These are phyloP conservation scores for Oncorhynchus kisutch DNA, from an alignment of 2,113 vertebrate genomes.

Conservation along the genomic window DNA sequence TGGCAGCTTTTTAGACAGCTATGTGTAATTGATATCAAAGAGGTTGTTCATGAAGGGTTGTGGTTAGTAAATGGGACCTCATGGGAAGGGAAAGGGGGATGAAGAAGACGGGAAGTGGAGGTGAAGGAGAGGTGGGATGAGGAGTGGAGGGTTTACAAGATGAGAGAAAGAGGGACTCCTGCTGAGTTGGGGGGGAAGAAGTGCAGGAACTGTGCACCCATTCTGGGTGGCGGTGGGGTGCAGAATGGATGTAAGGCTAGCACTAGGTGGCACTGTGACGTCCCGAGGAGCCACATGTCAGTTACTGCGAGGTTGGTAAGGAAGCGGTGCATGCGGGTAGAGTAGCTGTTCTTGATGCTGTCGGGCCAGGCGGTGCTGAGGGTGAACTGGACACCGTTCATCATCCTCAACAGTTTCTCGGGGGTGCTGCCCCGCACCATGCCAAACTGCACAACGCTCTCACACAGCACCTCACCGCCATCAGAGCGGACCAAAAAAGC, in stretches of 20 bases:
- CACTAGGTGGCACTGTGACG: background rate
- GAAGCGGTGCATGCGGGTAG: conserved; percentile 74
- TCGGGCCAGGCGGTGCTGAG: conserved; percentile 69
- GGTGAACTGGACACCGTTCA: conserved; percentile 74
- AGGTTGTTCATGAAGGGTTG: conserved; percentile 1
- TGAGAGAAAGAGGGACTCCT: background rate
- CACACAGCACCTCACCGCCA: conserved; percentile 69
- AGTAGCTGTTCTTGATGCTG: conserved; percentile 76
- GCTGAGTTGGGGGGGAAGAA: too few relatives aligned
- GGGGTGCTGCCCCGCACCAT: conserved; percentile 64
- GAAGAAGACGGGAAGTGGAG: too few relatives aligned
- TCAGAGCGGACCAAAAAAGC: conserved; percentile 75
- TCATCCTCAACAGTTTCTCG: conserved; percentile 67
- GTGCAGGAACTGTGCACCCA: too few relatives aligned
- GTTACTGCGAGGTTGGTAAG: conserved; percentile 70
- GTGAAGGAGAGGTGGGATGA: too few relatives aligned
- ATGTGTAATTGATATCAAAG: conserved; percentile 19
- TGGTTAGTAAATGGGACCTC: too few relatives aligned
- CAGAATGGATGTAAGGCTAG: background rate
- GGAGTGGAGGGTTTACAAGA: background rate
- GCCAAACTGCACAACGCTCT: conserved; percentile 72
- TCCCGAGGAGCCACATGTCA: too few relatives aligned
- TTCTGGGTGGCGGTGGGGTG: too few relatives aligned
- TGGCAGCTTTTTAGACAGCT: conserved; percentile 7
- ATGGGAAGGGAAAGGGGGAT: background rate